These are phyloP conservation scores for Sminthurinus aureus DNA, from an alignment of 2,888 invertebrate genomes.

Conservation along the genomic window DNA sequence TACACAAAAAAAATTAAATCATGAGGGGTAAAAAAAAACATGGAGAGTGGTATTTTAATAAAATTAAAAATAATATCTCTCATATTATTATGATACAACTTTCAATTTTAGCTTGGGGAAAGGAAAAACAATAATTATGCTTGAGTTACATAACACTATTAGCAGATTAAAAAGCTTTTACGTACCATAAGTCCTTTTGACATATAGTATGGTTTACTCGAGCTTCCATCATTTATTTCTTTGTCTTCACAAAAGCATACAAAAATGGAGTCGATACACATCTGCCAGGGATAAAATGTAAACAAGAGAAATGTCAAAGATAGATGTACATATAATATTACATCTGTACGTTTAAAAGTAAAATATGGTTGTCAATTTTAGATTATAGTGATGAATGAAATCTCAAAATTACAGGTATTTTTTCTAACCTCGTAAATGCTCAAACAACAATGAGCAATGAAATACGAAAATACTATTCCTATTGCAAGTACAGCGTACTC, in stretches of 20 bases:
- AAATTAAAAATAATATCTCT: too few relatives aligned
- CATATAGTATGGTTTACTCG: constrained; percentile 68
- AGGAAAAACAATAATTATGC: too few relatives aligned
- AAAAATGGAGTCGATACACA: constrained; percentile 74
- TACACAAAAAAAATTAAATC: too few relatives aligned
- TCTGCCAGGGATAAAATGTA: constrained; percentile 64
- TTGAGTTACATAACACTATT: too few relatives aligned
- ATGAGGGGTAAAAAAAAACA: too few relatives aligned
- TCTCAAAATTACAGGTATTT: not conserved
- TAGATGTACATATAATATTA: not conserved
- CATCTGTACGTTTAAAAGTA: constrained; percentile 29
- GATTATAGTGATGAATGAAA: not conserved
- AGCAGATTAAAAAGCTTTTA: too few relatives aligned
- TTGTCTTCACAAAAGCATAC: constrained; percentile 75
- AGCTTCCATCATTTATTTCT: constrained; percentile 70
- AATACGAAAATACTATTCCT: constrained; percentile 71
- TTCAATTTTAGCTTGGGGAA: too few relatives aligned
- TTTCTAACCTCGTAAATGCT: constrained; percentile 72
- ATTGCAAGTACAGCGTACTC: constrained; percentile 71
- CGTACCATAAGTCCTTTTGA: too few relatives aligned
- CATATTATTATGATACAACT: too few relatives aligned
- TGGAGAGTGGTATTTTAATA: too few relatives aligned
- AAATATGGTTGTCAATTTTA: not conserved
- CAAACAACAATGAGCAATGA: constrained; percentile 75
- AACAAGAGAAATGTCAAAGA: not conserved